Evolutionary conservation across 2,797 vertebrate species (phyloP).

Genomic region (Spondyliosoma cantharus): DNA sequence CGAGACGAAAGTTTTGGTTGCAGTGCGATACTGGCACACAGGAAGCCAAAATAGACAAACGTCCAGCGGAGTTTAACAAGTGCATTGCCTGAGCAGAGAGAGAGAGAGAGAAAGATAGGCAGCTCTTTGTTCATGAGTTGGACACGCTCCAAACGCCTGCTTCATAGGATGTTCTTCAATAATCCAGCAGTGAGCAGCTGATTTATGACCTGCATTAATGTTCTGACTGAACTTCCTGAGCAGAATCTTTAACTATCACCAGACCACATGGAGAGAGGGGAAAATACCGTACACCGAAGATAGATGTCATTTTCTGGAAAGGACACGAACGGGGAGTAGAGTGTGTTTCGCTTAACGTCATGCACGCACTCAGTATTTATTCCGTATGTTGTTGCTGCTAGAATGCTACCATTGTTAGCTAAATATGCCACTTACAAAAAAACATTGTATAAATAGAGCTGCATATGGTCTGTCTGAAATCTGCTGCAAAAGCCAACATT

Average conservation of each 20-base stretch:
- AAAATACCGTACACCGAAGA: conserved; percentile 41
- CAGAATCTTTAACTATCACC: conserved; percentile 60
- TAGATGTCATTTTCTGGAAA: conserved; percentile 20
- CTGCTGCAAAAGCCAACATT: no score
- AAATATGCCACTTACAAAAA: no score
- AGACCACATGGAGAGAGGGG: conserved; percentile 30
- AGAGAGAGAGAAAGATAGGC: conserved; percentile 63
- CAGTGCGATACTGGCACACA: conserved; percentile 44
- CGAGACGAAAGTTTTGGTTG: conserved; percentile 64
- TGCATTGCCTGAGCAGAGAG: conserved; percentile 52
- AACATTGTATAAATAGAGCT: no score
- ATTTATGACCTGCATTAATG: conserved; percentile 81
- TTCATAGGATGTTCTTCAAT: conserved; percentile 76
- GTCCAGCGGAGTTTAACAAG: conserved; percentile 73
- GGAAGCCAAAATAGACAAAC: conserved; percentile 65
- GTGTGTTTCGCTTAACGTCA: neutral
- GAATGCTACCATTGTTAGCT: no score
- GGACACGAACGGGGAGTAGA: conserved; percentile 4
- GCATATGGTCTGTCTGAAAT: no score
- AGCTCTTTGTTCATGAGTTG: conserved; percentile 76
- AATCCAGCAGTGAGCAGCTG: conserved; percentile 79
- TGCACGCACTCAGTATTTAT: no score
- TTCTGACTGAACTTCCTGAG: conserved; percentile 78
- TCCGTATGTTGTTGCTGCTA: no score
- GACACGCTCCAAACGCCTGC: conserved; percentile 72